Base-by-base conservation (phyloP, 2,113 vertebrate species). In the Pygoscelis antarcticus region DNA sequence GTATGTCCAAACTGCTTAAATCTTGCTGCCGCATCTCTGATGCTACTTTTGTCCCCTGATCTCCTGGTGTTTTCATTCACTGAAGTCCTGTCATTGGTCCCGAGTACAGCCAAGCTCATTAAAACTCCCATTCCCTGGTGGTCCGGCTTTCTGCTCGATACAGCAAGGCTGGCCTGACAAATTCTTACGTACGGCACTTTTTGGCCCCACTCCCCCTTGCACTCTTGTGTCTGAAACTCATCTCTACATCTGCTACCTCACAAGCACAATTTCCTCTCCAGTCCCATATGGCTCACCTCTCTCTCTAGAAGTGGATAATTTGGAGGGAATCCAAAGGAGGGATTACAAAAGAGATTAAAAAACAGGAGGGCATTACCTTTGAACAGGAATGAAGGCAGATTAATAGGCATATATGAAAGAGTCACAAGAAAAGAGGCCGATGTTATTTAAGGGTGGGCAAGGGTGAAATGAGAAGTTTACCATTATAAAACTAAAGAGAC, bases 311-410 rank as follows among this genome's bases (percentile, higher is more conserved):
- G 65, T 5, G 16, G 80, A 42, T 86, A 8, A 92, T 93, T 89
- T 90, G 93, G 85, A 94, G 19, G 29, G 60, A 77, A 90, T 79
- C 91, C 70, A 94, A 95, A 74, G 87, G 64, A 92, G 49, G 79
- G 47, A 68, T 11, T 82, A 57, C 61, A 84, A 78, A 68, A 82
- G n/a, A 79, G 86, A 86, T 91, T 76, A 64, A 86, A 89, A 90
- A 61, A 65, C 3, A 72, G n/a, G 54, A 96, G 80, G 70, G 83
- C 69, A 92, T 58, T 93, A 65, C 52, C 60, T 96, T 44, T 87
- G 93, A 91, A 87, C 36, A 52, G 2, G 32, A 95, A 52, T 10
- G 58, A 93, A 87, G 80, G 62, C 38, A 93, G 70, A 87, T 90
- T 83, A 93, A 88, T 19, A 71, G 36, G n/a, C 49, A 62, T 40